Evolutionary conservation across 53 echinoderm and acorn worm genomes (phyloP).

Genomic region (Glandiceps talaboti): DNA sequence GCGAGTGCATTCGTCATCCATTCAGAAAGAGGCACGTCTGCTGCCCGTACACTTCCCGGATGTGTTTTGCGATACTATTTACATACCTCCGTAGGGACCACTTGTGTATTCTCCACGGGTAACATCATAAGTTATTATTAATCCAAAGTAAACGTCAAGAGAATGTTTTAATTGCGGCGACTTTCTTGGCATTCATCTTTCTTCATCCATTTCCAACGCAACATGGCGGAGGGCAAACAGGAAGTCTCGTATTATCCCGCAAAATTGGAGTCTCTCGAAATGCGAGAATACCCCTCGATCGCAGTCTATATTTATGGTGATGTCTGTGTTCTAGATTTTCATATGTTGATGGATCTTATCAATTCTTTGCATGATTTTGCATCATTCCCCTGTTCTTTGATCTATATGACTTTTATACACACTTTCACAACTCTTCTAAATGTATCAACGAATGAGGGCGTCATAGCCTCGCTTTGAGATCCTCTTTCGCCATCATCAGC

Average conservation of each 20-base stretch:
- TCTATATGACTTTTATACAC: no score
- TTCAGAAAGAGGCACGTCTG: no score
- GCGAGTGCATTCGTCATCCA: no score
- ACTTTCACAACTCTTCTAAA: no score
- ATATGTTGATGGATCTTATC: no score
- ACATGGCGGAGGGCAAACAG: background rate
- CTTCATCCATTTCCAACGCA: background rate
- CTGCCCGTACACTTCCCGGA: background rate
- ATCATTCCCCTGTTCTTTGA: no score
- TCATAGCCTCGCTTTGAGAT: background rate
- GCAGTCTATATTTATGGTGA: no score
- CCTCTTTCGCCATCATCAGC: background rate
- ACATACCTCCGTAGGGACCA: slow-evolving; percentile 30
- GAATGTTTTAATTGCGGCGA: background rate
- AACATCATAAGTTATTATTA: slow-evolving; percentile 15
- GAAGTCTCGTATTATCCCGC: background rate
- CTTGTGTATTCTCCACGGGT: slow-evolving; percentile 24
- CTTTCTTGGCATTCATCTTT: background rate
- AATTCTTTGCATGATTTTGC: no score
- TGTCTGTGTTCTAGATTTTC: no score
- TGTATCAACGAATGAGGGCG: no score
- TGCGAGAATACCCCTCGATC: background rate
- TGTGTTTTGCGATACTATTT: background rate
- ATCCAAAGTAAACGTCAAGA: background rate
- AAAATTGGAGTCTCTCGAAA: background rate